Conservation (phyloP, 2,888 invertebrate species). For the Epinotia ramella region DNA sequence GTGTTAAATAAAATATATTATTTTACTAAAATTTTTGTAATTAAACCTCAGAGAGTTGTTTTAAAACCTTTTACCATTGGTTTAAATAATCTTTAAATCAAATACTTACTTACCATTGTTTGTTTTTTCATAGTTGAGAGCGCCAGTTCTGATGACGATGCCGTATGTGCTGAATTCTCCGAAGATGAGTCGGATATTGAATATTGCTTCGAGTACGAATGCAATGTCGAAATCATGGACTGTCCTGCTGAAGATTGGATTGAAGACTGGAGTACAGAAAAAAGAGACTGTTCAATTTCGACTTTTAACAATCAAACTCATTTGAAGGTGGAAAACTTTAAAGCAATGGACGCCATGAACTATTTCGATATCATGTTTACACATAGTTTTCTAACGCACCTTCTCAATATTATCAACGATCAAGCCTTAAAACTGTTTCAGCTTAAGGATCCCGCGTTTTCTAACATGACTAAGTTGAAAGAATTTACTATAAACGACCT, state of each 20-base stretch:
- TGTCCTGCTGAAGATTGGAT: slow-evolving; percentile 9
- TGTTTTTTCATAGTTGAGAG: slow-evolving; percentile 2
- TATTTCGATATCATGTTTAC: slow-evolving; percentile 29
- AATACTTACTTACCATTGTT: not conserved
- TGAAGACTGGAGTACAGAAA: slow-evolving; percentile 33
- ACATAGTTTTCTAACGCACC: not conserved
- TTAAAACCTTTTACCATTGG: no score
- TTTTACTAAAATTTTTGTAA: not conserved
- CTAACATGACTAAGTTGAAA: slow-evolving; percentile 4
- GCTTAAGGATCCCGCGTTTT: slow-evolving; percentile 18
- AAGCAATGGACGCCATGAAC: slow-evolving; percentile 16
- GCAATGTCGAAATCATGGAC: slow-evolving; percentile 6
- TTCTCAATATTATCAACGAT: slow-evolving; percentile 23
- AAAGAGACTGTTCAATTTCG: not conserved
- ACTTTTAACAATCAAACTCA: slow-evolving; percentile 6
- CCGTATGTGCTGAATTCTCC: not conserved
- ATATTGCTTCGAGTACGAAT: slow-evolving; percentile 10
- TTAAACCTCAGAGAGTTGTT: no score
- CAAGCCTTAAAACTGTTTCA: slow-evolving; percentile 20
- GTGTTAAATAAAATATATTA: not conserved
- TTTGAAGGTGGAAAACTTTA: slow-evolving; percentile 1
- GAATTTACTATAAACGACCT: slow-evolving; percentile 26
- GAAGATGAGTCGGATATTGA: slow-evolving; percentile 26
- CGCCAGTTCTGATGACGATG: slow-evolving; percentile 21
- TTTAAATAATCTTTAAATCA: not conserved